Evolutionary conservation across 2,113 vertebrate genomes (phyloP).

Genomic region (Bos javanicus): DNA sequence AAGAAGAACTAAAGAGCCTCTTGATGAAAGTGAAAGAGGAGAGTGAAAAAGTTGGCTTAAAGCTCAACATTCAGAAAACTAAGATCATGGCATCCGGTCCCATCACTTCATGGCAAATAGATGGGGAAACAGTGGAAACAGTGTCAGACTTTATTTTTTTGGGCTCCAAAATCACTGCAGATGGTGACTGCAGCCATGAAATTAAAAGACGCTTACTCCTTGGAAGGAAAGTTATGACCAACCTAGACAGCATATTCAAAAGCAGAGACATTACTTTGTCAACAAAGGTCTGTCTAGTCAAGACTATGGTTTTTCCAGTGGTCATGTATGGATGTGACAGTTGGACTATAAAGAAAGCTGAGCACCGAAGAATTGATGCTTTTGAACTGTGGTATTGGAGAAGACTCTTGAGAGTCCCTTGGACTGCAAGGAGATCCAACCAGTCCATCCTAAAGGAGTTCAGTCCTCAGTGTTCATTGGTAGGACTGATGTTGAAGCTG

Average conservation of each 20-base stretch:
- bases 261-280: neutral
- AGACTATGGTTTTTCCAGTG: neutral
- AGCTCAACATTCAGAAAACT: neutral
- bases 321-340: neutral
- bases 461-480: too few species aligned
- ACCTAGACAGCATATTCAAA: neutral
- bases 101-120: neutral
- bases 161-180: neutral
- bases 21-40: neutral
- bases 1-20: neutral
- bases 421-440: too few species aligned
- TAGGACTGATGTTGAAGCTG: too few species aligned
- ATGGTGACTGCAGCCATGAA: neutral
- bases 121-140: neutral
- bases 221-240: neutral
- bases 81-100: neutral
- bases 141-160: rapidly evolving
- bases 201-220: neutral
- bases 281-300: neutral
- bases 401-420: too few species aligned
- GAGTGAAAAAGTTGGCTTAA: neutral
- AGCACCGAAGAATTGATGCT: too few species aligned
- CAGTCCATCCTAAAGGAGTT: too few species aligned
- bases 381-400: too few species aligned
- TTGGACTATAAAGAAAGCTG: neutral